Evolutionary conservation across 2,113 vertebrate genomes (phyloP), one percentile per base, ranked within the genome.

Genomic region (Actinemys pallida): DNA sequence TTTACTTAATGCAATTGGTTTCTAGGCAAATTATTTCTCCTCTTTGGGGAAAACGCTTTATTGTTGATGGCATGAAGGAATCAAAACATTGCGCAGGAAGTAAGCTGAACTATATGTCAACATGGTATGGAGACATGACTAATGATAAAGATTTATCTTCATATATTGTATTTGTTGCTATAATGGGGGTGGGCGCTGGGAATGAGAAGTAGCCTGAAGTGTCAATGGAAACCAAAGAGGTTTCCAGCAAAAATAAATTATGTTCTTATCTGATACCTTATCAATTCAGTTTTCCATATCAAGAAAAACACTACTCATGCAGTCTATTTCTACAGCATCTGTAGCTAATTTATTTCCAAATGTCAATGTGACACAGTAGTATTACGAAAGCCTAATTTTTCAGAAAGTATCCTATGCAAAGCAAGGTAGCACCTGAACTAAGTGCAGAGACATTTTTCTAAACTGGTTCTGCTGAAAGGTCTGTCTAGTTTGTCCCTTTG

Each of bases 281-380:
- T 62, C 45, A 93, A 35, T 76, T 88, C 53, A 19, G 14, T 93
- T 95, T 96, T 95, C 57, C 49, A 91, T 85, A 92, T 86, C 54
- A 88, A 86, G 69, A 20, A 86, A 87, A 12, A 49, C 20, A 35
- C 69, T 29, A 76, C 8, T 76, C 69, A 52, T 94, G 76, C 78
- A 87, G 49, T 72, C 42, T 54, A 81, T 27, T 83, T 93, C 81
- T 93, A 54, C 82, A 84, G 11, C 59, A 86, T 54, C 50, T 87
- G 78, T 75, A 94, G 53, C 83, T 84, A 59, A 88, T 90, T 89
- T 78, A 72, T 84, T 88, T 93, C 84, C 88, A 88, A 94, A 90
- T 79, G 50, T 88, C 84, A 95, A 2, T 24, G 88, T 94, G 84
- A 45, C 78, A 81, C 78, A 54, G 56, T 35, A 90, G 86, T 16